Base-by-base conservation (phyloP, 2,888 invertebrate genomes). In the Neocrepidodera transversa region DNA sequence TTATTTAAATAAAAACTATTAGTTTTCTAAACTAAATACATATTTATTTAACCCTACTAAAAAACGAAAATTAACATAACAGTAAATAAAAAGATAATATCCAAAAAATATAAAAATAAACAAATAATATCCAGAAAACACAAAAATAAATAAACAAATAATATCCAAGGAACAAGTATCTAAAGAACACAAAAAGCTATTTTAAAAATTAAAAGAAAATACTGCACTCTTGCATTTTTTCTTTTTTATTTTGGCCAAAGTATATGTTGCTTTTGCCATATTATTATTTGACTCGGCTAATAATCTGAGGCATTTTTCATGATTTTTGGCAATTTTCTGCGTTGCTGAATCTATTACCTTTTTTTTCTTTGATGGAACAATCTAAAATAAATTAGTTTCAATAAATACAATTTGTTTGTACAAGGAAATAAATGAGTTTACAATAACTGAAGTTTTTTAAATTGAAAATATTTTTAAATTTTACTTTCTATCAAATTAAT, bases 231-330 rank as follows among this genome's bases (percentile, higher is more conserved):
- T 23, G 23, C 2, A n/a, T 42, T 4, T 16, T 42, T 20, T 42
- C 10, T 18, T 6, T 42, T 42, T 42, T n/a, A 42, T 10, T 18
- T 42, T 42, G 10, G 42, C 42, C 42, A n/a, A 18, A 42, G 18
- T 18, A 14, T 42, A 38, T 16, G 38, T 38, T 3, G 38, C 38
- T 38, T 14, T 14, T 38, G 38, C 38, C 14, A 38, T 6, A 42
- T 42, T 42, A 42, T 42, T 42, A 42, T 42, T 42, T n/a, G 42
- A 42, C 18, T 42, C 18, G n/a, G 42, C 20, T 20, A 42, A 18
- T 42, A 18, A n/a, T n/a, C 10, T 42, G 4, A 42, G 11, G 18
- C 42, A 42, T 18, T 42, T 42, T 18, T 42, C 42, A 18, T 42
- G 42, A 18, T 42, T 30, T 30, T 30, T 30, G 10, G 30, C 30